Evolutionary conservation across 2,888 invertebrate genomes (phyloP).

Genomic region (Tanytarsus gracilentus): DNA sequence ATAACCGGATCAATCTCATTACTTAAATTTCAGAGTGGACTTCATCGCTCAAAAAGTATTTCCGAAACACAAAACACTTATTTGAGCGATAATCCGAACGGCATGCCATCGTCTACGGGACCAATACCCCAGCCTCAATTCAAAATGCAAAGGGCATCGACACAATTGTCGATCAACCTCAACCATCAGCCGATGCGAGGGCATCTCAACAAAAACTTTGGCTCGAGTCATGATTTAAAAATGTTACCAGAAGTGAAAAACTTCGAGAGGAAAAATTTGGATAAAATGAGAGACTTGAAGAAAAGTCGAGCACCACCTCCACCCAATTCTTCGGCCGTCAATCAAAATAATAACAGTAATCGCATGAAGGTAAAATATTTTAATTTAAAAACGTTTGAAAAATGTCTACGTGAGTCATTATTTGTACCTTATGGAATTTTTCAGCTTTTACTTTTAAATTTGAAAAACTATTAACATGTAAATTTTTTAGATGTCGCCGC

Average conservation of each 20-base stretch:
- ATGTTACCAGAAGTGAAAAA: conserved; percentile 41
- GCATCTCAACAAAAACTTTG: conserved; percentile 11
- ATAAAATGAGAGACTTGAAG: conserved; percentile 8
- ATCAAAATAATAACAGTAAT: neutral
- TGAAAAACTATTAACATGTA: no score
- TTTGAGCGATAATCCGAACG: conserved; percentile 23
- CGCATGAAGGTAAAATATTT: neutral
- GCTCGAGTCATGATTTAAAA: conserved; percentile 11
- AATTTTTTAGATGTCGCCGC: conserved; percentile 16
- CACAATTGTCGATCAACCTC: conserved; percentile 24
- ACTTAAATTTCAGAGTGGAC: conserved; percentile 8
- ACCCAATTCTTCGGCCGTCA: neutral
- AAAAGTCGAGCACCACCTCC: conserved; percentile 19
- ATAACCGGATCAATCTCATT: neutral
- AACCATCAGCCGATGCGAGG: conserved; percentile 1
- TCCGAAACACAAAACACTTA: conserved; percentile 23
- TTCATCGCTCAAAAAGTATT: conserved; percentile 30
- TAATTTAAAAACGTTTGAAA: no score
- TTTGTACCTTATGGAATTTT: no score
- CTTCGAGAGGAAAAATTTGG: conserved; percentile 27
- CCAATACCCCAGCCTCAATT: neutral
- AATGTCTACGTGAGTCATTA: no score
- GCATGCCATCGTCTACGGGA: neutral
- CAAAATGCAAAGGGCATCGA: conserved; percentile 27
- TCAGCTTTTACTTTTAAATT: no score